phyloP scores from a whole-genome alignment of 2,797 vertebrate species.

The Poeciliopsis infans region DNA sequence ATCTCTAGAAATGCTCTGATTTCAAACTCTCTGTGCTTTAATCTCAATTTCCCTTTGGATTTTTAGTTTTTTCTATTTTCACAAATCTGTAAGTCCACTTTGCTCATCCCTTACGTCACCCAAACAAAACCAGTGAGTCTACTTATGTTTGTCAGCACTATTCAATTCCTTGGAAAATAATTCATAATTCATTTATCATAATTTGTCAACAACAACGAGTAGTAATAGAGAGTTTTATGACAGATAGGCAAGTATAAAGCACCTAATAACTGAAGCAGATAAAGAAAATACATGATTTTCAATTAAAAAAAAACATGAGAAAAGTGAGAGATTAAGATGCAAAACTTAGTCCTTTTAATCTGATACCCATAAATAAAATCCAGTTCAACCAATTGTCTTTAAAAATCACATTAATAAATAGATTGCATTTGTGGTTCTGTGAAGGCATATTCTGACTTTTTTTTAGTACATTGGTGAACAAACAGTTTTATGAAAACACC shows the following conservation, averaged over 20 bases:
- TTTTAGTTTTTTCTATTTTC: slow-evolving; percentile 46
- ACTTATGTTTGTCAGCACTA: slow-evolving; percentile 26
- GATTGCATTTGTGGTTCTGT: neutral
- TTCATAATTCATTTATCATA: too few species aligned
- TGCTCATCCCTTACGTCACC: slow-evolving; percentile 33
- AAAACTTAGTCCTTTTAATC: neutral
- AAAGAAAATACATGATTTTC: neutral
- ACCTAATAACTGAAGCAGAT: neutral
- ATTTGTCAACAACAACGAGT: too few species aligned
- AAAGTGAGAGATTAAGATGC: neutral
- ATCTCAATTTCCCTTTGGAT: slow-evolving; percentile 17
- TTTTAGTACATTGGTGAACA: neutral
- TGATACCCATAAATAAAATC: neutral
- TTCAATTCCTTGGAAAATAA: too few species aligned
- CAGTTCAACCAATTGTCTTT: neutral
- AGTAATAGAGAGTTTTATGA: neutral
- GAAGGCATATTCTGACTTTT: neutral
- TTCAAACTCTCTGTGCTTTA: slow-evolving; percentile 30
- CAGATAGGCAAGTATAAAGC: neutral
- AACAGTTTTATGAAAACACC: neutral
- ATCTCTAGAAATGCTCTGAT: slow-evolving; percentile 33
- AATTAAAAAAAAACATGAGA: neutral
- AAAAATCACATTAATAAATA: neutral
- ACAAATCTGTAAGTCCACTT: slow-evolving; percentile 39
- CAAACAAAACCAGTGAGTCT: slow-evolving; percentile 18